phyloP scores from a whole-genome alignment of 2,113 vertebrate genomes.

The Xyrauchen texanus region DNA sequence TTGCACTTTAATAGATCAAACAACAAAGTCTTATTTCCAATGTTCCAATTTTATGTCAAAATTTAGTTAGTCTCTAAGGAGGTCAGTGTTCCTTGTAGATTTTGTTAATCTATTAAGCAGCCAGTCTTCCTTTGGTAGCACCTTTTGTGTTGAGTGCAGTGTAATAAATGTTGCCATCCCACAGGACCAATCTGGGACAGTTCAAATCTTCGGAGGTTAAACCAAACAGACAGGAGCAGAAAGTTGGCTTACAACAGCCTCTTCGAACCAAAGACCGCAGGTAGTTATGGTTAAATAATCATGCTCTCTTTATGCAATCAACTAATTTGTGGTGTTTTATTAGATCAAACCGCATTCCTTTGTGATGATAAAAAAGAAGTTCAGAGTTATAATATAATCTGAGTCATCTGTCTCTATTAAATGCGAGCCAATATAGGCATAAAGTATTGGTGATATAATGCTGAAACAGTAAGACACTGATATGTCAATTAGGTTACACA shows the following conservation, averaged over 20 bases:
- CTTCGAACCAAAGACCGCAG: slow-evolving; percentile 64
- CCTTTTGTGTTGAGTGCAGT: slow-evolving; percentile 10
- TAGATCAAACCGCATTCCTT: slow-evolving; percentile 18
- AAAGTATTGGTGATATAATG: background rate
- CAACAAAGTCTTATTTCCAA: no score
- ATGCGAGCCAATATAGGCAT: slow-evolving; percentile 21
- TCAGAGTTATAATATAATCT: slow-evolving; percentile 13
- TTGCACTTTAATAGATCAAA: slow-evolving; percentile 12
- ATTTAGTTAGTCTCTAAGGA: slow-evolving; percentile 14
- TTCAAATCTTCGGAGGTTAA: slow-evolving; percentile 47
- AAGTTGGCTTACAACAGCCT: slow-evolving; percentile 65
- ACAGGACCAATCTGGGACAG: slow-evolving; percentile 65
- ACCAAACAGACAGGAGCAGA: slow-evolving; percentile 57
- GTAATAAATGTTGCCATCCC: slow-evolving; percentile 24
- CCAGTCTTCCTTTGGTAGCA: slow-evolving; percentile 10
- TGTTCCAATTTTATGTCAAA: background rate
- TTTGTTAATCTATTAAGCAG: background rate
- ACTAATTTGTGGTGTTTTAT: background rate
- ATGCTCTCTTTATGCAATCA: slow-evolving; percentile 35
- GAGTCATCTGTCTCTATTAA: slow-evolving; percentile 4
- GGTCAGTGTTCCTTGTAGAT: background rate
- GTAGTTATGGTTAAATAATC: slow-evolving; percentile 40
- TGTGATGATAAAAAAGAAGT: background rate
- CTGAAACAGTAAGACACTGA: background rate
- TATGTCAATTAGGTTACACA: background rate